Evolutionary conservation across 2,113 vertebrate species (phyloP).

Genomic region (Todiramphus chloris): DNA sequence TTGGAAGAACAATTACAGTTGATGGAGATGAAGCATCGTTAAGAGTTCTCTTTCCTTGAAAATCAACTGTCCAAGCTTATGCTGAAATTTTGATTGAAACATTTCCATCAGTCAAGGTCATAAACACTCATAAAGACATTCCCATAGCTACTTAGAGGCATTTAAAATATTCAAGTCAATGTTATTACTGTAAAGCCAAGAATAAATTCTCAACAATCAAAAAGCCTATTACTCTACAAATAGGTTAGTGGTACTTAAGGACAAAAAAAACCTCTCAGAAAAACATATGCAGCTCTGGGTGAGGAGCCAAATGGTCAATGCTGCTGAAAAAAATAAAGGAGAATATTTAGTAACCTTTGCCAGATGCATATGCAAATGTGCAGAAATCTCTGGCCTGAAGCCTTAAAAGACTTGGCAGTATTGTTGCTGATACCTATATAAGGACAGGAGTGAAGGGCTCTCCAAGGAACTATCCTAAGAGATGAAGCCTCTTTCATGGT

Average conservation of each 20-base stretch:
- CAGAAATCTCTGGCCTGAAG: background rate
- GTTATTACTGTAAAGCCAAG: background rate
- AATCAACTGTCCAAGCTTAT: background rate
- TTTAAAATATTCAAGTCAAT: slow-evolving; percentile 13
- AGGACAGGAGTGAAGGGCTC: background rate
- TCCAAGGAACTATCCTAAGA: background rate
- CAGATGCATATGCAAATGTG: background rate
- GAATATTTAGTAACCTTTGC: background rate
- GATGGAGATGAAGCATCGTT: background rate
- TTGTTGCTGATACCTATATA: background rate
- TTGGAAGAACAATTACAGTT: background rate
- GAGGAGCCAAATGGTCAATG: background rate
- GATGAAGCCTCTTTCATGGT: background rate
- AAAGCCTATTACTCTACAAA: background rate
- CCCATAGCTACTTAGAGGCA: background rate
- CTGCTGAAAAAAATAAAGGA: background rate
- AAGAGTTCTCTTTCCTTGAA: background rate
- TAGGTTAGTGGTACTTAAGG: background rate
- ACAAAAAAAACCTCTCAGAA: background rate
- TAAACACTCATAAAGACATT: background rate
- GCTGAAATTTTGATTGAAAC: slow-evolving; percentile 1
- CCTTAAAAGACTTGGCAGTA: background rate
- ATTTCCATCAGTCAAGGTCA: background rate
- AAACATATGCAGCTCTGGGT: background rate
- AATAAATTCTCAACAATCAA: background rate